Evolutionary conservation across 2,113 vertebrate species (phyloP), one percentile per base, ranked within the genome.

Genomic region (Myotis yumanensis): DNA sequence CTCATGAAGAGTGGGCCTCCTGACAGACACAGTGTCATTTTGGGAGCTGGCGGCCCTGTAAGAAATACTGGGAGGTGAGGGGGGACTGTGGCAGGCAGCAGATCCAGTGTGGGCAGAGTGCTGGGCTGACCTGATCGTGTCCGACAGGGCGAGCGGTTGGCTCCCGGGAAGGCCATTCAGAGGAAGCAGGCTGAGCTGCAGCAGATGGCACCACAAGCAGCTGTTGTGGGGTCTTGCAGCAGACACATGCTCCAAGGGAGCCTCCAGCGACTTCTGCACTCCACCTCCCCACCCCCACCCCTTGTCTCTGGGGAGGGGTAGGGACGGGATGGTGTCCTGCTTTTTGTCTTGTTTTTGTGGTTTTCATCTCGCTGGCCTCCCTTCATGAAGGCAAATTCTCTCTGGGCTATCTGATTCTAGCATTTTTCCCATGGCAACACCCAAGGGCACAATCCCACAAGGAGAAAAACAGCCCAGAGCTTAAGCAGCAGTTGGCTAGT

Each of bases 171-270:
- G 98, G 95, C 97, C 97, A 97, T 97, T 98, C 96, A 98, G 97
- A 97, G 97, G 97, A 98, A 98, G 94, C 97, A 96, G 96, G 98
- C 98, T 92, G 95, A 97, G 97, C 96, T 90, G 91, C 97, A 98
- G 97, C 98, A 99, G 98, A 98, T 98, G 98, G 98, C 95, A 97
- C 92, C 93, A 81, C 97, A 97, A 97, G 98, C 98, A 98, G 98
- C 98, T 98, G 98, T 97, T 92, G 95, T 89, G 75, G 97, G 97
- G 86, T 92, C 96, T 93, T 96, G 93, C 96, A 95, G 96, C 20
- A 2, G 52, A 64, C 35, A 0, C 52, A 75, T 52, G 84, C 37
- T 82, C 68, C 52, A 28, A 87, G 51, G 48, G 18, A 68, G 69
- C 59, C 48, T 15, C 0, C 35, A 28, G 11, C 32, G n/a, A 40